Evolutionary conservation across 1,140 invertebrate genomes (phyloP).

Genomic region (Steinernema khuongi): DNA sequence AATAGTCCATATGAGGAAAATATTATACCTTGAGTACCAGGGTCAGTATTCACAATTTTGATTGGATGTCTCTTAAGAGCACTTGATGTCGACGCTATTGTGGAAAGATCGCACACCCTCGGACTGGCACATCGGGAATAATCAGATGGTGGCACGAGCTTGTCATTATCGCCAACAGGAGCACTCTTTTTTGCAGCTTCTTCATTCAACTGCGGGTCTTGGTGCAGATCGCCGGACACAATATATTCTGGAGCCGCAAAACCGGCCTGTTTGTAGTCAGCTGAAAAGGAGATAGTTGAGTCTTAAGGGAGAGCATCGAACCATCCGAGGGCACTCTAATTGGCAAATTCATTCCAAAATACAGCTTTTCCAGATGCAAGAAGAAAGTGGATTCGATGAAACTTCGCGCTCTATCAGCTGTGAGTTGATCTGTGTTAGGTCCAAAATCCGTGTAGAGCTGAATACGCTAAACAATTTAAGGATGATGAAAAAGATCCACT

Average conservation of each 20-base stretch:
- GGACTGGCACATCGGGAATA: neutral
- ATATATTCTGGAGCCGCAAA: neutral
- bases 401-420: neutral
- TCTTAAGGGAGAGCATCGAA: neutral
- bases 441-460: neutral
- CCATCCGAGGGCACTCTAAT: neutral
- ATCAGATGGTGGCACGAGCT: no score
- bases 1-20: no score
- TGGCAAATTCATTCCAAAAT: neutral
- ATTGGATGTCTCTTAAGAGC: neutral
- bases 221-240: neutral
- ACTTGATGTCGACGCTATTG: neutral
- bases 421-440: neutral
- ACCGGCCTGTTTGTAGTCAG: neutral
- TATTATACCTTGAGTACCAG: no score
- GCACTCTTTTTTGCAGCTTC: no score
- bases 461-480: neutral
- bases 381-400: neutral
- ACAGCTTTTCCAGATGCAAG: neutral
- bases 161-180: no score
- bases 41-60: neutral
- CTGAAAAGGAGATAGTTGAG: neutral
- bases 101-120: neutral
- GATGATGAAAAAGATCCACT: neutral
- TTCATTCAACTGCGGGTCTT: no score